Conservation (phyloP, 2,113 vertebrate species). For the Rhipidura dahli region DNA sequence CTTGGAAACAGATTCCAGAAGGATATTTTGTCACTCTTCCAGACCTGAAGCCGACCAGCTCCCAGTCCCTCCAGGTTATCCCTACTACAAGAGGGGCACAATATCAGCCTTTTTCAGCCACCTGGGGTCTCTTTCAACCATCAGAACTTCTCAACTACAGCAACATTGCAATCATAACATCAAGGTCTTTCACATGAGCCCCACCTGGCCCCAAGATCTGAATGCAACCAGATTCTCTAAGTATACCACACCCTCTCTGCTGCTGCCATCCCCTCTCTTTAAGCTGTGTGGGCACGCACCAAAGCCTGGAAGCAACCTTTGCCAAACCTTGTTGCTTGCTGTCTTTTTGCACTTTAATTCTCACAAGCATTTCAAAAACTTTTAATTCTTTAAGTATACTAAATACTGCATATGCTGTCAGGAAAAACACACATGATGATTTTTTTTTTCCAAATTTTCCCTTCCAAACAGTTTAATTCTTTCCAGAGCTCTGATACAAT, state of each 20-base stretch:
- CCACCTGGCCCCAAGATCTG: not conserved
- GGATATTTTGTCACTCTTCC: not conserved
- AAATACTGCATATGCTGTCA: not conserved
- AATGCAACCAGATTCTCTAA: not conserved
- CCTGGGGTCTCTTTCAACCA: not conserved
- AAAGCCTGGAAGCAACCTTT: not conserved
- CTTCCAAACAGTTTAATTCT: not conserved
- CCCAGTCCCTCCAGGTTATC: not conserved
- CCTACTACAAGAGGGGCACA: not conserved
- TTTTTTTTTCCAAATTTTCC: not conserved
- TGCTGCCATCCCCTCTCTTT: not conserved
- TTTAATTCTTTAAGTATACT: not conserved
- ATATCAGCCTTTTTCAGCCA: not conserved
- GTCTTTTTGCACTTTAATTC: not conserved
- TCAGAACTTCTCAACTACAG: not conserved
- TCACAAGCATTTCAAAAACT: not conserved
- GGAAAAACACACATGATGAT: not conserved
- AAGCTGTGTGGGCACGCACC: rapidly evolving
- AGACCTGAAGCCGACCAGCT: not conserved
- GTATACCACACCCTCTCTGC: not conserved
- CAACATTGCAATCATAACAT: not conserved
- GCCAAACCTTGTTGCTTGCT: not conserved
- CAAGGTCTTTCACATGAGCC: not conserved
- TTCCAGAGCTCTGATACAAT: not conserved
- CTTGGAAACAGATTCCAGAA: not conserved